Base-by-base conservation (phyloP, 1,140 invertebrate genomes). In the Mesaphorura yosii region DNA sequence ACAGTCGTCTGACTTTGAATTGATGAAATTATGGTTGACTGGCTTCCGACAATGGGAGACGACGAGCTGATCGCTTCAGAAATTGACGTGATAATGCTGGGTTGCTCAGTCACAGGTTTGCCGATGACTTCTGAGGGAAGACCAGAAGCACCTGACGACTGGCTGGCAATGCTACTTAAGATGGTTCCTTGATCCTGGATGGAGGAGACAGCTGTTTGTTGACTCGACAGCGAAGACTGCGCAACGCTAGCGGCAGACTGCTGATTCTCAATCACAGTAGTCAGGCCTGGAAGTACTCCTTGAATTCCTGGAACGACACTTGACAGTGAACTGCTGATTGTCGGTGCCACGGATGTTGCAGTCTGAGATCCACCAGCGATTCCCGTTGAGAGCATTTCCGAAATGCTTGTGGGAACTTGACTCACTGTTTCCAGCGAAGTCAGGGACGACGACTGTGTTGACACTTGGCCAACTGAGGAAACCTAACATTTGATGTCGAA, bases 231-330 rank as follows among this genome's bases (percentile, higher is more conserved):
- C 4, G 46, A 48, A 6, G 46, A 31, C 23, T 48, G 46, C 4
- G 46, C 46, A 14, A 17, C 19, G 10, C 7, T 48, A 3, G 27
- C 5, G 6, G 25, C 26, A 6, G 46, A n/a, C 19, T 48, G 46
- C 23, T 48, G 46, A 22, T 17, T 31, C 10, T 12, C 5, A 17
- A 26, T 31, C 15, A 31, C 6, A 17, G 31, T 7, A 6, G 28
- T 17, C 10, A 48, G 19, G 3, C 20, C 19, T 10, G 46, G 46
- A 48, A 48, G 46, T 20, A 48, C 26, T 19, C 46, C 46, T 34
- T 48, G 46, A 3, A 48, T 23, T 10, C 20, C 22, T 12, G 46
- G 46, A 12, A 48, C 6, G 12, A 48, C 23, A 12, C 37, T 6
- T 5, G 6, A 12, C 4, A 48, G 17, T n/a, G 46, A 19, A 22